phyloP scores from a whole-genome alignment of 2,113 vertebrate genomes.

The Leucopsar rothschildi region DNA sequence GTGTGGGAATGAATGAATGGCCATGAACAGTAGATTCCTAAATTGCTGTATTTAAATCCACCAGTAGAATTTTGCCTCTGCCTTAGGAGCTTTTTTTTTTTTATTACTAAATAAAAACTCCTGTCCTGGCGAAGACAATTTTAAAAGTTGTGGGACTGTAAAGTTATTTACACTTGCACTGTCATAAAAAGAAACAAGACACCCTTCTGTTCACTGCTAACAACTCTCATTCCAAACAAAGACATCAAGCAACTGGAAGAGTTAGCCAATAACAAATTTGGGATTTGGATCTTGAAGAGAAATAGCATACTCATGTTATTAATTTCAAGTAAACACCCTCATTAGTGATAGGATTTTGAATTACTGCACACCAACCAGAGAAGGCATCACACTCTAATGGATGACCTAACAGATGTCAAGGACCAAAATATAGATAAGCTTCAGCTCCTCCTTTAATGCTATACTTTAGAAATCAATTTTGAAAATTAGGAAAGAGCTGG shows the following conservation, averaged over 20 bases:
- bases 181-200: not conserved
- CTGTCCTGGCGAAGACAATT: not conserved
- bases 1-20: not conserved
- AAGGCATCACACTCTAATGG: not conserved
- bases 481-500: not conserved
- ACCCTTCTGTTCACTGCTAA: not conserved
- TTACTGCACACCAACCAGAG: not conserved
- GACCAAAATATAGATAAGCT: not conserved
- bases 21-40: not conserved
- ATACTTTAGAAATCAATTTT: not conserved
- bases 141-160: not conserved
- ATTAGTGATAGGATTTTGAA: not conserved
- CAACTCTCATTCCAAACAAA: not conserved
- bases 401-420: not conserved
- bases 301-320: not conserved
- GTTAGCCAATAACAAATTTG: not conserved
- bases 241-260: not conserved
- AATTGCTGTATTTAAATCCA: rapidly evolving
- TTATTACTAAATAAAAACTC: not conserved
- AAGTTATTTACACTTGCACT: not conserved
- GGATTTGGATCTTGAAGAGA: not conserved
- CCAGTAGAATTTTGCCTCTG: not conserved
- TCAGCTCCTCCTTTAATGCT: not conserved
- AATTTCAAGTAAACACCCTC: not conserved
- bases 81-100: not conserved